Evolutionary conservation across 2,888 invertebrate species (phyloP), one percentile per base, ranked within the genome.

Genomic region (Aleiodes alternator): DNA sequence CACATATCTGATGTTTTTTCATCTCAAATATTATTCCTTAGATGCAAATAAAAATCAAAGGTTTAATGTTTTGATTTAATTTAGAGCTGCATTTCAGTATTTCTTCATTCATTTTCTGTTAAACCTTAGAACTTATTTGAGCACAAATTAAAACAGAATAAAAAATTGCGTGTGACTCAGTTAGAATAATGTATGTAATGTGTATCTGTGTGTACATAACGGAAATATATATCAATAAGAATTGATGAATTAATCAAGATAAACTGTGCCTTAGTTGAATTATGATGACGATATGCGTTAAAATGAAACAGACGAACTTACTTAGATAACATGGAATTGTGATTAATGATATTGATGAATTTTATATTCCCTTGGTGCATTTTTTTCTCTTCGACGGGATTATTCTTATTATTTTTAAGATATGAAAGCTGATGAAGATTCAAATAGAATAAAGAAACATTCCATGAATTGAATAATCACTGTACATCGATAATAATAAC

Each of bases 221-320:
- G 51, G 31, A 12, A 57, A 38, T 14, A 50, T 14, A 50, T 29
- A 71, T 31, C 29, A 57, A 57, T 50, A 14, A 43, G 9, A 71
- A 59, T 59, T 31, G 48, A 48, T 57, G 43, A 57, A 59, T 43
- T n/a, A 9, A 43, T 38, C 4, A 56, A 38, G 61, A 50, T 31
- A 70, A 70, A 38, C 64, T 66, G 61, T 70, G 66, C 73, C 73
- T 73, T 73, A 73, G 73, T 57, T 57, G 34, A 73, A 50, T 66
- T 31, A 51, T 72, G 55, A 55, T 66, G n/a, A 55, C 43, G 31
- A 72, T 55, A 43, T 61, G 29, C 34, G 16, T 38, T 23, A 68
- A 12, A 56, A 72, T 38, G 11, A 43, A 34, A 31, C 34, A 64
- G 23, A 56, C 53, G 38, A 53, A 38, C 12, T 51, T 68, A 55